Evolutionary conservation across 2,888 invertebrate genomes (phyloP).

Genomic region (Mythimna lalbum): DNA sequence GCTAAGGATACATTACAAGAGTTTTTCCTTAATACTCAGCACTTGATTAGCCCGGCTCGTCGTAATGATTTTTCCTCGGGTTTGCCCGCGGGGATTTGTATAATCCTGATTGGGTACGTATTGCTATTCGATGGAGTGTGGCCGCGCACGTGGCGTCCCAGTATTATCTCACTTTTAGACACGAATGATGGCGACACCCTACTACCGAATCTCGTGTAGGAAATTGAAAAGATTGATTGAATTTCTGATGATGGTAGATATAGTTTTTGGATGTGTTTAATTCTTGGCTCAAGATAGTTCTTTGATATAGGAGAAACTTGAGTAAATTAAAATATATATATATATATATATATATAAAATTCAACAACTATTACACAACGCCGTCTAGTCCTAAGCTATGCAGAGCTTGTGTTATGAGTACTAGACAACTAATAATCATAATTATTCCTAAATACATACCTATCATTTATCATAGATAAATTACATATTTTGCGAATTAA

Average conservation of each 20-base stretch:
- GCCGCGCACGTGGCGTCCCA: slow-evolving; percentile 81
- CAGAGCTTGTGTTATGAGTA: too few species aligned
- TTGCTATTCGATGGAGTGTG: slow-evolving; percentile 89
- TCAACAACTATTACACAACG: too few species aligned
- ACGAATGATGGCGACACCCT: slow-evolving; percentile 68
- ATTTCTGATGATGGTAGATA: slow-evolving; percentile 52
- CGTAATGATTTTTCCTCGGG: slow-evolving; percentile 87
- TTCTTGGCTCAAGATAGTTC: too few species aligned
- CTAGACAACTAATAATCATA: too few species aligned
- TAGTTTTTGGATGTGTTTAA: slow-evolving; percentile 34
- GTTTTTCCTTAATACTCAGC: slow-evolving; percentile 83
- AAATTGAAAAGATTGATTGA: slow-evolving; percentile 67
- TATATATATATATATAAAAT: too few species aligned
- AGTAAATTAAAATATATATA: too few species aligned
- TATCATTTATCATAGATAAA: too few species aligned
- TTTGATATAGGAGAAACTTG: too few species aligned
- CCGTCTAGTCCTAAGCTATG: too few species aligned
- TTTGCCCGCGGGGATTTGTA: slow-evolving; percentile 85
- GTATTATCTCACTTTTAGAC: slow-evolving; percentile 78
- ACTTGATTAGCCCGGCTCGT: slow-evolving; percentile 85
- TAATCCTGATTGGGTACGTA: slow-evolving; percentile 90
- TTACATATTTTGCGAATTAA: too few species aligned
- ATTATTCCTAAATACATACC: too few species aligned
- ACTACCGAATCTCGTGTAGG: slow-evolving; percentile 59
- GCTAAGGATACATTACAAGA: slow-evolving; percentile 63